Base-by-base conservation (phyloP, 2,888 invertebrate species). In the Aspidapion aeneum region DNA sequence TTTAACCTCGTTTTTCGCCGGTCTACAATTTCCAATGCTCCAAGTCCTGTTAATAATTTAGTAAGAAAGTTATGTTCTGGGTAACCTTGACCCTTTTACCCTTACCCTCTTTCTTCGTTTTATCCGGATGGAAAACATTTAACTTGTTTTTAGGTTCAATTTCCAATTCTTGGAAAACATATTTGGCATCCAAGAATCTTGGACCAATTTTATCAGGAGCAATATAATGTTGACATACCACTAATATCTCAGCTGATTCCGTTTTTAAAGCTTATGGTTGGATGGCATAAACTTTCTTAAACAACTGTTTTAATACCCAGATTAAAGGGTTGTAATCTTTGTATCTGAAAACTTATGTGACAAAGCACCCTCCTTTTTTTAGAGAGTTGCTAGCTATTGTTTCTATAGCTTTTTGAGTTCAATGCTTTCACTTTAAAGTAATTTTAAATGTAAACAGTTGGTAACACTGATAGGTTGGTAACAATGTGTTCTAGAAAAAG, bases 191-290 rank as follows among this genome's bases (percentile, higher is more conserved):
- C 72, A 98, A 83, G 72, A 98, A 91, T 73, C 93, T 93, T 0
- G 93, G 88, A 82, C 98, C 98, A 68, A 99, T 87, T 74, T 91
- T 93, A 76, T 91, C 91, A 0, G 99, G 98, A 1, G 96, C 96
- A 68, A 93, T 83, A 75, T 92, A 99, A 60, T 90, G 87, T 79
- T 98, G 94, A 77, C 99, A 99, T 0, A 98, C 96, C 54, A 99
- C 93, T 79, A 98, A 99, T 72, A 99, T 99, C 86, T 99, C 99
- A 60, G 99, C 98, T 0, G 99, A 99, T 79, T 99, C 99, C 77
- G 89, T 91, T 83, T 99, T 90, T 0, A 98, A 99, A 0, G 99
- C 98, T 77, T 96, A 96, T 0, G 99, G 99, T 81, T 99, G 99
- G 18, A 99, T 99, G 0, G 98, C 96, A 78, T 97, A 96, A 5